Base-by-base conservation (phyloP, 2,797 vertebrate species). In the Cottoperca gobio region DNA sequence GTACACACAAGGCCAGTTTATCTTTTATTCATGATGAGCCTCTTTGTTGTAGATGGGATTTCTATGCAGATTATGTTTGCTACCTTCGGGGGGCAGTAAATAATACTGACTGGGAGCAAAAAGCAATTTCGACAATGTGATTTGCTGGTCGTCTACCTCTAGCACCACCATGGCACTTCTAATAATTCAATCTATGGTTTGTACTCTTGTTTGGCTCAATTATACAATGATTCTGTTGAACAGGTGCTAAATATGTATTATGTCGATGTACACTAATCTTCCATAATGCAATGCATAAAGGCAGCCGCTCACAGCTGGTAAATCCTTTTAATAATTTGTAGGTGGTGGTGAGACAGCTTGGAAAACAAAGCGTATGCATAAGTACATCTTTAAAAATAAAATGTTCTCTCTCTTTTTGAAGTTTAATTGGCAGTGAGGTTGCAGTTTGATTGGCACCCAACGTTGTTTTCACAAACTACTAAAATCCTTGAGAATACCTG, bases 1-100 rank as follows among this genome's bases (percentile, higher is more conserved):
- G 39, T 60, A 73, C 53, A 55, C 68, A 50, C 14, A 9, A 23
- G 69, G 7, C 37, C 12, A 2, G 31, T 74, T 70, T 19, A 77
- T 86, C 72, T 85, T 83, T 83, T 79, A 85, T 91, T 89, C 82
- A 84, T 86, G 76, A 83, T 84, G 76, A 73, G 23, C 23, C 46
- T 33, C 52, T 57, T 68, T 58, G 43, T 55, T 52, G 57, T 61
- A 16, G 57, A 66, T n/a, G 28, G 46, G 64, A 70, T 82, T 86
- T 73, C 71, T 39, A 84, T 88, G 81, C 80, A 83, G 78, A 89
- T 87, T 83, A 54, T 72, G 73, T 84, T 83, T 89, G 77, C 77
- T 69, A 40, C 76, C 65, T 81, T 69, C 63, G 60, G 67, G 71
- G 73, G 58, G 33, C 49, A 67, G 68, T 82, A 86, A 80, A 84